A percentile compares a stretch with the other conserved stretches of the same genome.
These are phyloP conservation scores for Leptarthrus brevirostris DNA, from an alignment of 2,888 invertebrate genomes.

Conservation along the genomic window DNA sequence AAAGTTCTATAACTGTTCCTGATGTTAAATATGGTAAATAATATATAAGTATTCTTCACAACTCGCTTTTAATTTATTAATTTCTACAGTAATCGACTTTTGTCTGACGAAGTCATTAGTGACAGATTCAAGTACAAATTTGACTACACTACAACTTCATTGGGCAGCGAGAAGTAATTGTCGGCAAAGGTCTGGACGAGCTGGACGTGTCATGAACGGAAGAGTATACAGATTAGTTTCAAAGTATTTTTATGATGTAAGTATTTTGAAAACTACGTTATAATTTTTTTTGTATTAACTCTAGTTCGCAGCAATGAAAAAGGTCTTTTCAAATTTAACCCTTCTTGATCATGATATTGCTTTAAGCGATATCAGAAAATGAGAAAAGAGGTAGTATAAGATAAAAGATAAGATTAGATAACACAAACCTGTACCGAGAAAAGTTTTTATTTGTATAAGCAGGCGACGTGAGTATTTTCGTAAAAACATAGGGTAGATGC, in stretches of 20 bases:
- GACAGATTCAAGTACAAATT: slow-evolving; percentile 80
- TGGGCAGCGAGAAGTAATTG: slow-evolving; percentile 95
- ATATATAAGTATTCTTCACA: neutral
- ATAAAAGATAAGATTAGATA: too few species aligned
- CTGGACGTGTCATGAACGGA: slow-evolving; percentile 87
- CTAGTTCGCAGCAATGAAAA: too few species aligned
- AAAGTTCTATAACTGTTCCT: slow-evolving; percentile 91
- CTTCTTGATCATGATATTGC: too few species aligned
- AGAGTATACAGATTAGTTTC: slow-evolving; percentile 86
- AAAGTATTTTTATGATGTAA: slow-evolving; percentile 74
- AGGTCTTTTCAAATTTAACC: too few species aligned
- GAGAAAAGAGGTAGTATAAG: too few species aligned
- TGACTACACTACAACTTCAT: slow-evolving; percentile 73
- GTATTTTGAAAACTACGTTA: too few species aligned
- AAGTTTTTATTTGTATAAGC: too few species aligned
- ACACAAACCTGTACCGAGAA: too few species aligned
- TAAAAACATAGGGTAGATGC: too few species aligned
- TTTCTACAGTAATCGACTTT: slow-evolving; percentile 85
- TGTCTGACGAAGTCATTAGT: slow-evolving; percentile 88
- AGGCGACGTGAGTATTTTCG: too few species aligned
- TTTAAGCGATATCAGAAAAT: too few species aligned
- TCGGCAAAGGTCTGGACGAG: slow-evolving; percentile 89
- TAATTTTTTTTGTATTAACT: too few species aligned
- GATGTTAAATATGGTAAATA: slow-evolving; percentile 77
- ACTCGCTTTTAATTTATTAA: slow-evolving; percentile 4